Percentiles rank a stretch among this genome's conserved stretches.
phyloP scores from a whole-genome alignment of 2,888 invertebrate genomes.

The Apodemia zela region DNA sequence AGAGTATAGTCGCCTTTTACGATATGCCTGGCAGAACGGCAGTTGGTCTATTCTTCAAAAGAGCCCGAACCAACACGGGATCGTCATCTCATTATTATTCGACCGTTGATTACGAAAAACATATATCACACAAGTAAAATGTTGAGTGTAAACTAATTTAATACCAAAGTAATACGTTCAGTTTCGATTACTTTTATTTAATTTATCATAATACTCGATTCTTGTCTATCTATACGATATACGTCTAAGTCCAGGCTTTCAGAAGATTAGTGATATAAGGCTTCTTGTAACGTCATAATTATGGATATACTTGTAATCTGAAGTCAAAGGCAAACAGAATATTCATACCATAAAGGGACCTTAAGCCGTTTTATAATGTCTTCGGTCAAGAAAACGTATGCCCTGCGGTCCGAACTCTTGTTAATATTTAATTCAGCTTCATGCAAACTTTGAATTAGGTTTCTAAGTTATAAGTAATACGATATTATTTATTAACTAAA shows the following conservation, averaged over 20 bases:
- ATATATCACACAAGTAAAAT: too few relatives aligned
- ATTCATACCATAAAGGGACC: background rate
- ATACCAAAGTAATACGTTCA: too few relatives aligned
- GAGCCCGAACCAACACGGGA: too few relatives aligned
- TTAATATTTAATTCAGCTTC: background rate
- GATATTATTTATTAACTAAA: too few relatives aligned
- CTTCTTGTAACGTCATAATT: background rate
- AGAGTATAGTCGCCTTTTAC: too few relatives aligned
- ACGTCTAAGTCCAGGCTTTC: background rate
- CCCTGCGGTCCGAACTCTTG: background rate
- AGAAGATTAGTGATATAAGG: background rate
- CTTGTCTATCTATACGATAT: background rate
- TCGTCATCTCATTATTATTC: too few relatives aligned
- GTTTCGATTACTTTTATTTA: background rate
- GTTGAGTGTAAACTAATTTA: too few relatives aligned
- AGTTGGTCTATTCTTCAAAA: too few relatives aligned
- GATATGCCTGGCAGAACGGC: too few relatives aligned
- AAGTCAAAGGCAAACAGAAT: background rate
- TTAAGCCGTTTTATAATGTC: slow-evolving; percentile 1
- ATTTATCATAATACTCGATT: background rate
- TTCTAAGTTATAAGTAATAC: background rate
- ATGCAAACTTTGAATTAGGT: background rate
- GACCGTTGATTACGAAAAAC: too few relatives aligned
- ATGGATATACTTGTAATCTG: background rate
- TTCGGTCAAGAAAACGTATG: background rate